Evolutionary conservation across 2,797 vertebrate species (phyloP).

Genomic region (Brotogeris chrysoptera): DNA sequence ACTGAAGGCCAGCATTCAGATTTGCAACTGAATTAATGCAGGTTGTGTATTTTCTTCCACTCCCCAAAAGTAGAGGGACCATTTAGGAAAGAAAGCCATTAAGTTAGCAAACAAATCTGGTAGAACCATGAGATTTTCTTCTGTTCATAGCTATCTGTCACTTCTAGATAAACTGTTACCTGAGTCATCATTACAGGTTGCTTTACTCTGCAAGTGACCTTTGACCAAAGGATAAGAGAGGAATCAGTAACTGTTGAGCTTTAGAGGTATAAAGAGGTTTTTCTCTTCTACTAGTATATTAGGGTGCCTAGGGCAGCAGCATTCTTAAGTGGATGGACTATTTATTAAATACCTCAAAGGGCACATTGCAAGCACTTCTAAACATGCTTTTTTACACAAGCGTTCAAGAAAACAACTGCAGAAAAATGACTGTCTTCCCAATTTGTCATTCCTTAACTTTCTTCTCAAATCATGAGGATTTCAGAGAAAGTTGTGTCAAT

Average conservation of each 20-base stretch:
- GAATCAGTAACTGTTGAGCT: not conserved
- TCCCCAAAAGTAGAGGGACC: not conserved
- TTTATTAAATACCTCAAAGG: not conserved
- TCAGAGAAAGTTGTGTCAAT: not conserved
- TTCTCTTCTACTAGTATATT: not conserved
- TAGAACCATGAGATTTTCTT: not conserved
- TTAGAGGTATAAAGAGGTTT: not conserved
- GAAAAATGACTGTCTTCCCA: not conserved
- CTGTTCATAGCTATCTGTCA: not conserved
- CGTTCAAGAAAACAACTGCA: not conserved
- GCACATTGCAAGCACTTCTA: not conserved
- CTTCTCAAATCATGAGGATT: not conserved
- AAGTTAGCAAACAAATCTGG: not conserved
- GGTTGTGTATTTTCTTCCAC: not conserved
- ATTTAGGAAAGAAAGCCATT: not conserved
- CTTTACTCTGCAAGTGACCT: constrained; percentile 13
- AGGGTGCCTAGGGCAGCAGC: not conserved
- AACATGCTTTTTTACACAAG: not conserved
- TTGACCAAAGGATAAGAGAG: constrained; percentile 6
- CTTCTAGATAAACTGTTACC: not conserved
- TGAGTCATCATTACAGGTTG: not conserved
- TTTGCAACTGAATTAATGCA: not conserved
- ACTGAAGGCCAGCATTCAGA: not conserved
- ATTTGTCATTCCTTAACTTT: not conserved
- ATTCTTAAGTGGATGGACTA: not conserved